Conservation (phyloP, 2,888 invertebrate genomes). For the Psylliodes chrysocephalus region DNA sequence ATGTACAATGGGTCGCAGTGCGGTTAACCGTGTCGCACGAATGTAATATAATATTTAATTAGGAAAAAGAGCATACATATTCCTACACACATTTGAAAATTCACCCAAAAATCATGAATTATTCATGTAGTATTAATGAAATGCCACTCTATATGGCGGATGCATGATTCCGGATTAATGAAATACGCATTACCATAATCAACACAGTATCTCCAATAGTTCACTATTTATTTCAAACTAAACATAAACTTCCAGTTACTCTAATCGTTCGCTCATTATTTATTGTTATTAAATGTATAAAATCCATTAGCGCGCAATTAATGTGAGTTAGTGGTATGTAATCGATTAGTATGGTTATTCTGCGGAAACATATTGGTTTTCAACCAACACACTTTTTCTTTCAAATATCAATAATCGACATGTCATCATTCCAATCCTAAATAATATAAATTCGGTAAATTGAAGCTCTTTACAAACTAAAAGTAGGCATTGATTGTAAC, state of each 20-base stretch:
- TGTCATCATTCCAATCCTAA: too few species aligned
- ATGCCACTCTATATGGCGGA: not conserved
- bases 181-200: constrained; percentile 16
- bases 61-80: too few species aligned
- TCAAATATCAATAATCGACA: not conserved
- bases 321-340: not conserved
- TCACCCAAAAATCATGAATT: not conserved
- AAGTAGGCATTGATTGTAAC: too few species aligned
- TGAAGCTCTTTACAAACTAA: too few species aligned
- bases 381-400: not conserved
- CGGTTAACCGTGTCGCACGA: too few species aligned
- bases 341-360: not conserved
- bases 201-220: constrained; percentile 7
- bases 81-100: too few species aligned
- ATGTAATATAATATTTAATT: too few species aligned
- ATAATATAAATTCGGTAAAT: too few species aligned
- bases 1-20: too few species aligned
- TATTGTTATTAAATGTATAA: constrained; percentile 8
- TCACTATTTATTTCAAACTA: not conserved
- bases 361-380: not conserved
- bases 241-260: constrained; percentile 3
- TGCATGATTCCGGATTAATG: constrained; percentile 6
- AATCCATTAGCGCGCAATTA: constrained; percentile 4
- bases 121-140: not conserved
- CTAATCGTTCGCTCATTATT: constrained; percentile 5